Conservation (phyloP, 2,888 invertebrate species). For the Dasysyrphus albostriatus region DNA sequence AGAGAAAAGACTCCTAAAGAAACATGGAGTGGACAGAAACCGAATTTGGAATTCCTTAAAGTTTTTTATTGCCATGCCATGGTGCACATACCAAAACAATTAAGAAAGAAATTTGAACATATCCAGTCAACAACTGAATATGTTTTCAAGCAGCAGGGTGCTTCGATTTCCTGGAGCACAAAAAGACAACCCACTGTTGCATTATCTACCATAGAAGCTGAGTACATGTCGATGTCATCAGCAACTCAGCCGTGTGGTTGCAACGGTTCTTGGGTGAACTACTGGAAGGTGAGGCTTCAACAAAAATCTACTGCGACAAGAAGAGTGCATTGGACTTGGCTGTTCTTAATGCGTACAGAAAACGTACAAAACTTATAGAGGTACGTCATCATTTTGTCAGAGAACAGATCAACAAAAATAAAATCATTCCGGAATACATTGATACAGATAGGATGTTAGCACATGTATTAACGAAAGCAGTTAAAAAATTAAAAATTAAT, state of each 20-base stretch:
- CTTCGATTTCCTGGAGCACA: neutral
- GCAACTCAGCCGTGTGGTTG: neutral
- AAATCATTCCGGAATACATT: constrained; percentile 10
- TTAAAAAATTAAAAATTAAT: neutral
- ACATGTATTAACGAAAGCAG: constrained; percentile 17
- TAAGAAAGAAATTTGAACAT: constrained; percentile 2
- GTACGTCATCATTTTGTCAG: constrained; percentile 7
- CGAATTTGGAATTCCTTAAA: constrained; percentile 18
- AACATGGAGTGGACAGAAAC: neutral
- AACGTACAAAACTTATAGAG: constrained; percentile 10
- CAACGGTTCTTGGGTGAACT: constrained; percentile 1
- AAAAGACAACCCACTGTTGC: constrained; percentile 10
- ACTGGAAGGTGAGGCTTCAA: neutral
- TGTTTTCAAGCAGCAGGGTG: neutral
- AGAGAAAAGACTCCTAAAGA: constrained; percentile 24
- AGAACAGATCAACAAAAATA: neutral
- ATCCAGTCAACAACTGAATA: neutral
- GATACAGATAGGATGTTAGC: constrained; percentile 26
- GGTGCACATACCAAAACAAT: constrained; percentile 26
- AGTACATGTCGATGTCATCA: constrained; percentile 12
- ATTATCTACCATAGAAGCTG: neutral
- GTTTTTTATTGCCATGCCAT: constrained; percentile 27
- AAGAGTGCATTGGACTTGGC: constrained; percentile 8
- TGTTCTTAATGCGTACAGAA: neutral
- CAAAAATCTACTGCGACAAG: constrained; percentile 22